phyloP scores from a whole-genome alignment of 2,797 vertebrate species.

The Hoplostethus atlanticus region DNA sequence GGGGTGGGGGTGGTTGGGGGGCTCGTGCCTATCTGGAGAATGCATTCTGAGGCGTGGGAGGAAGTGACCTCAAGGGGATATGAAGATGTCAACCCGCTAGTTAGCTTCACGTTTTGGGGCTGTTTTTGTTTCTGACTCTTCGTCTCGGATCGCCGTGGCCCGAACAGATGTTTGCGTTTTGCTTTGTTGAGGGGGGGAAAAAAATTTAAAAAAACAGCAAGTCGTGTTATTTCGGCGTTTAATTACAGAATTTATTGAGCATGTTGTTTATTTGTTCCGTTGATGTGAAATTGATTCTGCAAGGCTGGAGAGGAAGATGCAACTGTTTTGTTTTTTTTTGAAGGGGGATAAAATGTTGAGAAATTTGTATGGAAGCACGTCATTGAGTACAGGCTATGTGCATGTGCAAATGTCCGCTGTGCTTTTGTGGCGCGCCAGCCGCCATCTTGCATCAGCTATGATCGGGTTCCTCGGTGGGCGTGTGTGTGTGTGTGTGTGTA shows the following conservation, averaged over 20 bases:
- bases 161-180: conserved; percentile 50
- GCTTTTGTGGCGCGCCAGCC: conserved; percentile 38
- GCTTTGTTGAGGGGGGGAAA: conserved; percentile 10
- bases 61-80: conserved; percentile 65
- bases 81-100: conserved; percentile 57
- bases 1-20: not conserved
- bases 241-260: conserved; percentile 18
- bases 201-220: not conserved
- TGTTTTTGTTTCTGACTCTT: conserved; percentile 62
- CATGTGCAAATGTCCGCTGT: conserved; percentile 58
- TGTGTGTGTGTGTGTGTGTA: conserved; percentile 36
- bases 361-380: too few species aligned
- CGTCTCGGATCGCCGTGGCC: conserved; percentile 48
- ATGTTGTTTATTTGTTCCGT: conserved; percentile 16
- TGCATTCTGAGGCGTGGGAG: conserved; percentile 46
- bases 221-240: not conserved
- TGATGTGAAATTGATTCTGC: too few species aligned
- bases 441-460: conserved; percentile 62
- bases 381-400: not conserved
- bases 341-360: too few species aligned
- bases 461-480: conserved; percentile 59
- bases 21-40: conserved; percentile 36
- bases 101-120: conserved; percentile 59
- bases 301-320: too few species aligned
- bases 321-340: too few species aligned